A percentile compares a stretch with the other conserved stretches of the same genome.
These are phyloP conservation scores for Silurus asotus DNA, from an alignment of 2,113 vertebrate species.

Conservation along the genomic window DNA sequence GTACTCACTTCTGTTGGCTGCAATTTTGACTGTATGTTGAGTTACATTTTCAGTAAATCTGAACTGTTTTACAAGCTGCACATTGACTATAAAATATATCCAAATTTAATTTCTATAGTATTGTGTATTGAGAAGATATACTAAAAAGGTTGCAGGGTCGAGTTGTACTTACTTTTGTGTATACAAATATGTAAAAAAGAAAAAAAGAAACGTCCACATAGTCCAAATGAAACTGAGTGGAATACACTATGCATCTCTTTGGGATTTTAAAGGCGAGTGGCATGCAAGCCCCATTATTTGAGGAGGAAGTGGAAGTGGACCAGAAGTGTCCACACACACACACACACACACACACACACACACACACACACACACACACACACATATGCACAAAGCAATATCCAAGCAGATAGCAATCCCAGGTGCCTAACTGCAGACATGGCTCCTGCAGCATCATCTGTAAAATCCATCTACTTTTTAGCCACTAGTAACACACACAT, in stretches of 20 bases:
- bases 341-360: slow-evolving; percentile 62
- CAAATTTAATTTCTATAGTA: too few species aligned
- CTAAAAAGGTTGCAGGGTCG: too few species aligned
- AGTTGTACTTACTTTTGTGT: too few species aligned
- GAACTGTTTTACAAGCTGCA: too few species aligned
- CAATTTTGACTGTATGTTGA: too few species aligned
- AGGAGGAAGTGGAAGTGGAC: slow-evolving; percentile 67
- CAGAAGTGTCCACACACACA: slow-evolving; percentile 72
- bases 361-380: slow-evolving; percentile 64
- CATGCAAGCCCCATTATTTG: slow-evolving; percentile 65
- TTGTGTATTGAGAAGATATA: too few species aligned
- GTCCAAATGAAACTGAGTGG: slow-evolving; percentile 62
- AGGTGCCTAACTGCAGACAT: slow-evolving; percentile 68
- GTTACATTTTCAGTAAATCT: too few species aligned
- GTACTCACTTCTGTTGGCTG: too few species aligned
- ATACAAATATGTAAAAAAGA: not conserved
- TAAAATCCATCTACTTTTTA: slow-evolving; percentile 62
- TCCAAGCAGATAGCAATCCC: slow-evolving; percentile 77
- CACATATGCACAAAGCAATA: slow-evolving; percentile 65
- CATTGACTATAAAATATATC: too few species aligned
- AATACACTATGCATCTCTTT: slow-evolving; percentile 64
- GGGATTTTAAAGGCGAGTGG: slow-evolving; percentile 68
- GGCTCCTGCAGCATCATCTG: slow-evolving; percentile 69
- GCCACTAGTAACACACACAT: slow-evolving; percentile 10
- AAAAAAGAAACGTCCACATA: slow-evolving; percentile 65